Evolutionary conservation across 2,113 vertebrate species (phyloP), one percentile per base, ranked within the genome.

Genomic region (Caranx melampygus): DNA sequence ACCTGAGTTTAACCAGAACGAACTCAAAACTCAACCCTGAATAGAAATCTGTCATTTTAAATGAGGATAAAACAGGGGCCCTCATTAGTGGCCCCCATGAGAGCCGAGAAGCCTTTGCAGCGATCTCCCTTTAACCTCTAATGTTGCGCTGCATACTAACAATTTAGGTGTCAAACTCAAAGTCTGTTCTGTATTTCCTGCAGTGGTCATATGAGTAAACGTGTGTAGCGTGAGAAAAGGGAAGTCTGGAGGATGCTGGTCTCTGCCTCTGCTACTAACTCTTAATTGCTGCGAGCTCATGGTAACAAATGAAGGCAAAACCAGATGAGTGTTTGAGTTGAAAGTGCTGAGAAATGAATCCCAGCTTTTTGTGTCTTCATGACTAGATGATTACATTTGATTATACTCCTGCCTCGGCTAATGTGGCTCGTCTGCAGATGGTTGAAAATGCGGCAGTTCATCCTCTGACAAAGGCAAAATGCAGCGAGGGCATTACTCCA

Each of bases 361-460:
- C 72, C 10, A 26, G n/a, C 44, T 34, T 55, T 47, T 47, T 69
- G 18, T 26, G 31, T 26, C 33, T 33, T 40, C 61, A 49, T 13
- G 14, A 45, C n/a, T 10, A 51, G 55, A 68, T 78, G 69, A 81
- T 44, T 67, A 66, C 62, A 34, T 72, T 79, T 82, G 34, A 72
- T 78, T 83, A 34, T 45, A 49, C 35, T 63, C 54, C 21, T 47
- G 52, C 40, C 15, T 59, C 1, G 57, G 71, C 35, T 18, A 2
- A 18, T 58, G 66, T 11, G 54, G 62, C 49, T 55, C 20, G 16
- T 60, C 62, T 67, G 75, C 75, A 73, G 62, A 57, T 40, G 70
- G 40, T 70, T 68, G 3, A 54, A 55, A 77, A 57, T 21, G 21
- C 31, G 51, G 35, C 42, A 47, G 33, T 21, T 77, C 67, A 20